Base-by-base conservation (phyloP, 2,113 vertebrate genomes). In the Megalops atlanticus region DNA sequence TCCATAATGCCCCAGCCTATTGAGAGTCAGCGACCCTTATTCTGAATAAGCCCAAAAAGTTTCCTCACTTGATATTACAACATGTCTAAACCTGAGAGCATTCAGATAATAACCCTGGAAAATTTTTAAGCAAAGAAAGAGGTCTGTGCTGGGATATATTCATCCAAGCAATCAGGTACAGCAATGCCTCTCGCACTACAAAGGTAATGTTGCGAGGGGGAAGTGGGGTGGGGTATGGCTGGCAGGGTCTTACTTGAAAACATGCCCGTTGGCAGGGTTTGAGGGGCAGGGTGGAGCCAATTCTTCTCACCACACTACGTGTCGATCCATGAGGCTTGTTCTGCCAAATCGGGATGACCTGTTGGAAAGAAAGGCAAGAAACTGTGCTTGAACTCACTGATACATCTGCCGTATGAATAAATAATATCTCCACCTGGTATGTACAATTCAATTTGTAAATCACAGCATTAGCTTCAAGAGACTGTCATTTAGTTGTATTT, bases 301-400 rank as follows among this genome's bases (percentile, higher is more conserved):
- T 99, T 92, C 94, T 95, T 88, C 97, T 95, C 79, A 99, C 97
- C 33, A 99, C 96, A 72, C 98, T 99, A 33, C 97, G 97, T 0
- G 97, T 92, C 0, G 98, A 96, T 84, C 98, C 98, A 8, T 96
- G 94, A 18, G 97, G 96, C 85, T 98, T 99, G 91, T 98, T 99
- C 92, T 99, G 97, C 98, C 98, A 99, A 86, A 99, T 97, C 79
- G 98, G 98, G 85, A 99, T 96, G 12, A 96, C 96, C 91, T 98
- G 82, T 91, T 92, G 85, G 43, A 80, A 35, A 84, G 41, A 27
- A 52, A 54, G 64, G 2, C 76, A 68, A 80, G 18, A 78, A 69
- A n/a, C n/a, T n/a, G n/a, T n/a, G n/a, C n/a, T n/a, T n/a, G n/a
- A n/a, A n/a, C n/a, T n/a, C n/a, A 76, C 47, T 72, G 41, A 24